A percentile compares a stretch with the other conserved stretches of the same genome.
phyloP scores from a whole-genome alignment of 2,888 invertebrate species.

The Nephrocerus scutellatus region DNA sequence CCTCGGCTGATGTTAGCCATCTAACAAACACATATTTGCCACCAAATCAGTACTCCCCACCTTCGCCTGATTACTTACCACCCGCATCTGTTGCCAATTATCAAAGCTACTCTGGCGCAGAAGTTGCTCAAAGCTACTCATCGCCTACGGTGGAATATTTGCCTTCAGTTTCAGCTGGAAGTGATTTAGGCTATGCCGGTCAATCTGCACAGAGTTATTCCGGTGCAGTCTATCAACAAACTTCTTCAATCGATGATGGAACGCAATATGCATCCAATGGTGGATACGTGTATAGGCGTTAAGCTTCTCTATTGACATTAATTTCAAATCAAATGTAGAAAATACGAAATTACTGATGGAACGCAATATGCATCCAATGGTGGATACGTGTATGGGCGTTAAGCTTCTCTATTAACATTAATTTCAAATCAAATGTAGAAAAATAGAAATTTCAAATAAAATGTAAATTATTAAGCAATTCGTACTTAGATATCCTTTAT shows the following conservation, averaged over 20 bases:
- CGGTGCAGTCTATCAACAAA: slow-evolving; percentile 17
- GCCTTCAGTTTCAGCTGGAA: slow-evolving; percentile 20
- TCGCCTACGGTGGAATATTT: slow-evolving; percentile 21
- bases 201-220: slow-evolving; percentile 22
- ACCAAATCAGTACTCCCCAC: slow-evolving; percentile 32
- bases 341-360: no score
- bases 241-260: slow-evolving; percentile 29
- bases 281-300: slow-evolving; percentile 42
- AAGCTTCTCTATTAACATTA: no score
- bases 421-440: no score
- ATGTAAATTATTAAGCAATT: no score
- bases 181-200: no score
- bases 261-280: slow-evolving; percentile 44
- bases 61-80: slow-evolving; percentile 35
- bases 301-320: no score
- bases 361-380: no score
- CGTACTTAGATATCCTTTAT: no score
- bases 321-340: no score
- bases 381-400: no score
- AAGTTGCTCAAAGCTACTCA: slow-evolving; percentile 21
- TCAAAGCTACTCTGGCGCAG: slow-evolving; percentile 21
- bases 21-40: slow-evolving; percentile 36
- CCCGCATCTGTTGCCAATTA: slow-evolving; percentile 32
- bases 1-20: slow-evolving; percentile 43
- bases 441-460: no score